Evolutionary conservation across 2,797 vertebrate genomes (phyloP).

Genomic region (Phoeniculus purpureus): DNA sequence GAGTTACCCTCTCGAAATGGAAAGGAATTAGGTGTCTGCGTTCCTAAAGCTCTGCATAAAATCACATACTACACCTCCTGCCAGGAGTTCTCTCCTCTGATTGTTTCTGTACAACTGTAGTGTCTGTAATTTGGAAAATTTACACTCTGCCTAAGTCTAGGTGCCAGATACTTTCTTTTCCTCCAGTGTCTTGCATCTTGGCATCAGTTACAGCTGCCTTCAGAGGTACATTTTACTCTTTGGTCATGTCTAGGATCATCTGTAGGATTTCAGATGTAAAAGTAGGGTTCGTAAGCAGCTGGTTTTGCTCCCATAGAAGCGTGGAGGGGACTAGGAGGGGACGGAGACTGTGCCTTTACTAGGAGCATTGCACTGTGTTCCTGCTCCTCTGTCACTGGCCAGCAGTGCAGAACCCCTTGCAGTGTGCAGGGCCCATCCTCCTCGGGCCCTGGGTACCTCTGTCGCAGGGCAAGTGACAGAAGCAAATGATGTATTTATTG

Average conservation of each 20-base stretch:
- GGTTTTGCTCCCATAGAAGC: neutral
- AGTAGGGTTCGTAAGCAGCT: neutral
- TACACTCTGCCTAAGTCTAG: neutral
- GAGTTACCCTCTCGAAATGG: neutral
- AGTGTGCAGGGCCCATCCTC: neutral
- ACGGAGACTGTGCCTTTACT: neutral
- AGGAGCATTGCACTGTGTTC: neutral
- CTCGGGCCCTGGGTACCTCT: neutral
- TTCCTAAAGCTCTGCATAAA: slow-evolving; percentile 2
- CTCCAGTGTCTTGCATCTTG: neutral
- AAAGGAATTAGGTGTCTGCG: neutral
- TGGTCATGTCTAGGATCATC: neutral
- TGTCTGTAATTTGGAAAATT: slow-evolving; percentile 36
- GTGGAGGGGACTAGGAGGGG: neutral
- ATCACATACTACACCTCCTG: neutral
- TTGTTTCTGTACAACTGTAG: neutral
- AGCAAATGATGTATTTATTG: neutral
- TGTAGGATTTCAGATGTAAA: neutral
- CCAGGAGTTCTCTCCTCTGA: neutral
- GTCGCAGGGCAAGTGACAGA: neutral
- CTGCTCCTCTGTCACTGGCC: neutral
- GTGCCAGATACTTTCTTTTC: neutral
- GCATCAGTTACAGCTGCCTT: neutral
- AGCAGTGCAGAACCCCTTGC: neutral
- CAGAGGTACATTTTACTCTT: neutral